phyloP scores from a whole-genome alignment of 37 sponge, comb jelly and placozoan species.

The Hexactinellida sp. region DNA sequence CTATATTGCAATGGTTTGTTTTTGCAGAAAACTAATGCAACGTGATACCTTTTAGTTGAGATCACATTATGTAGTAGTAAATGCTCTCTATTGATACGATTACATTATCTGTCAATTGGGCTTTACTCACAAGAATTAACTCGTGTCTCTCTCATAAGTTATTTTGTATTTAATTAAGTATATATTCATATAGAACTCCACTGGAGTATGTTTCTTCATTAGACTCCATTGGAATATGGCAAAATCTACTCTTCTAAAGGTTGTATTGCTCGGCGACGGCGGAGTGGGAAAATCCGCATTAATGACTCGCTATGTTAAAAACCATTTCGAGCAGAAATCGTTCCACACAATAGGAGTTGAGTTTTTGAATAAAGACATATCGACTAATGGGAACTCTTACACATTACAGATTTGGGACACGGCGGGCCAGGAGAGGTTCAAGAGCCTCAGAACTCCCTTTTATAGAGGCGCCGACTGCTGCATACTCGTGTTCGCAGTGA shows the following conservation, averaged over 20 bases:
- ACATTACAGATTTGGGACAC: slow-evolving; percentile 99
- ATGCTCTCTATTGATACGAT: not conserved
- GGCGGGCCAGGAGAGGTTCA: slow-evolving; percentile 96
- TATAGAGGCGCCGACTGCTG: slow-evolving; percentile 94
- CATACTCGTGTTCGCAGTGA: slow-evolving; percentile 68
- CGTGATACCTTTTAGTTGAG: not conserved
- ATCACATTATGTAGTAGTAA: not conserved
- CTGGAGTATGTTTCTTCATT: not conserved
- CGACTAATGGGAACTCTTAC: slow-evolving; percentile 53
- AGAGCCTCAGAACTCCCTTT: slow-evolving; percentile 91
- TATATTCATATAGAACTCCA: not conserved
- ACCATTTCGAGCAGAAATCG: slow-evolving; percentile 77
- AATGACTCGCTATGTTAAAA: slow-evolving; percentile 86
- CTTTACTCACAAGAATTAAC: not conserved
- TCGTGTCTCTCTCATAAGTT: not conserved
- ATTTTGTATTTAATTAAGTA: not conserved
- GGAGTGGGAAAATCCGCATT: slow-evolving; percentile 98
- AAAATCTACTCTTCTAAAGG: slow-evolving; percentile 45
- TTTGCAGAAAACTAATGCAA: not conserved
- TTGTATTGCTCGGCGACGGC: slow-evolving; percentile 89
- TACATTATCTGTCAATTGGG: not conserved
- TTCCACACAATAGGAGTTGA: slow-evolving; percentile 99
- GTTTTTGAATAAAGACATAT: slow-evolving; percentile 82
- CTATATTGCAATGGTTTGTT: not conserved
- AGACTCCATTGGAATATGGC: not conserved